Base-by-base conservation (phyloP, 2,113 vertebrate genomes). In the Echinops telfairi region DNA sequence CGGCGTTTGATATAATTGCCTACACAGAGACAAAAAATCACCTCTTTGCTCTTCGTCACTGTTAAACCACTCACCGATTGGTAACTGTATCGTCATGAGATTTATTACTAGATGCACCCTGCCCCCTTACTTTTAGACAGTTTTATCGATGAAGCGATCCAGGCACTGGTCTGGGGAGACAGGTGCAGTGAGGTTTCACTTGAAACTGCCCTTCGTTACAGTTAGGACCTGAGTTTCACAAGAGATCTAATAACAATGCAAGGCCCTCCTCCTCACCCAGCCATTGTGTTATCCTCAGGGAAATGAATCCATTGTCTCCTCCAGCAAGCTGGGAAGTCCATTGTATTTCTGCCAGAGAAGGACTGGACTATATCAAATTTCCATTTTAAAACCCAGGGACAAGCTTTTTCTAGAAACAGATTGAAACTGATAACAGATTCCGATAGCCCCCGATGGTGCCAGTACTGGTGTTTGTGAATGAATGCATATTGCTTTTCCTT, bases 341-440 rank as follows among this genome's bases (percentile, higher is more conserved):
- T 90, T 93, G 40, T 92, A 27, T 79, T 58, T 95, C 57, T 95
- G 91, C 89, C 43, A 88, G 6, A 64, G 33, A 70, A 93, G 68
- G 78, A 86, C 68, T n/a, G 64, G 47, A 66, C 76, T 85, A 90
- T 85, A 95, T 96, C 76, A 92, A 38, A 83, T 96, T 92, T 90
- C 96, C 40, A 93, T 76, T 83, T 94, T 93, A 40, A 95, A 93
- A 80, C 71, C 68, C n/a, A 29, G 20, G 88, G 71, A 94, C 82
- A 95, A 93, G 76, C 20, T 47, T 36, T 76, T 89, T 86, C 36
- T 62, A 91, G 79, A 86, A 92, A 73, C 82, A 90, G 60, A 83
- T 83, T 19, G 94, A 95, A 95, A 96, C 88, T 27, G 14, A 90
- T 93, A 71, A 68, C 70, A 77, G 85, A 89, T 82, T 89, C 15